Conservation (phyloP, 2,113 vertebrate species). For the Syngnathoides biaculeatus region DNA sequence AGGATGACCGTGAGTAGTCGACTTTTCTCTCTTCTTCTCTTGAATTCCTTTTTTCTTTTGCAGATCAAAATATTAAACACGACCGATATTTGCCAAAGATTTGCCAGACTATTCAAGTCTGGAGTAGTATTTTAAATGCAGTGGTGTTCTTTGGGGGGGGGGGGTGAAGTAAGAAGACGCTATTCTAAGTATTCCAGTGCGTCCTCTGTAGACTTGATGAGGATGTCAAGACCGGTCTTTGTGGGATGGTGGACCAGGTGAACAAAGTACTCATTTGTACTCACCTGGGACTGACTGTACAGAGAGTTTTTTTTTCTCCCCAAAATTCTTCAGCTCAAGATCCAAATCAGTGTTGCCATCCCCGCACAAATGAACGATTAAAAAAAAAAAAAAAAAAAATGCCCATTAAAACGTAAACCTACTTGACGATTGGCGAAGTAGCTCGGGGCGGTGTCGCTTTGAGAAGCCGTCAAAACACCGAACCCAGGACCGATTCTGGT, state of each 20-base stretch:
- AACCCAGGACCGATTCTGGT: neutral
- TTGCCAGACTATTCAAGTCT: neutral
- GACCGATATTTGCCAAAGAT: neutral
- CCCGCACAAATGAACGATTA: neutral
- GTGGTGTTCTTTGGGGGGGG: neutral
- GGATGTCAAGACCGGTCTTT: conserved; percentile 51
- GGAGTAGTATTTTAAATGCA: neutral
- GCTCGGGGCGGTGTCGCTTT: neutral
- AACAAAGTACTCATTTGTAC: conserved; percentile 56
- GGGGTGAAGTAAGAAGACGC: neutral
- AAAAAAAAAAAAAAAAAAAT: neutral
- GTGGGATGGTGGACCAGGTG: conserved; percentile 58
- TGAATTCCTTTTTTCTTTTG: conserved; percentile 10
- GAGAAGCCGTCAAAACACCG: neutral
- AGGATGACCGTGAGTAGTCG: conserved; percentile 80
- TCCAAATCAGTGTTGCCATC: neutral
- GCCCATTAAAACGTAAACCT: neutral
- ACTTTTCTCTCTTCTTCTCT: conserved; percentile 23
- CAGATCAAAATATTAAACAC: conserved; percentile 14
- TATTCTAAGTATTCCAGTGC: neutral
- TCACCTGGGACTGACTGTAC: conserved; percentile 32
- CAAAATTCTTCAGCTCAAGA: neutral
- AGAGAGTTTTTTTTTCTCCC: neutral
- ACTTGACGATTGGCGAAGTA: neutral
- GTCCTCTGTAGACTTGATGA: conserved; percentile 18